These are phyloP conservation scores for Cariama cristata DNA, from an alignment of 2,113 vertebrate genomes.

Conservation along the genomic window DNA sequence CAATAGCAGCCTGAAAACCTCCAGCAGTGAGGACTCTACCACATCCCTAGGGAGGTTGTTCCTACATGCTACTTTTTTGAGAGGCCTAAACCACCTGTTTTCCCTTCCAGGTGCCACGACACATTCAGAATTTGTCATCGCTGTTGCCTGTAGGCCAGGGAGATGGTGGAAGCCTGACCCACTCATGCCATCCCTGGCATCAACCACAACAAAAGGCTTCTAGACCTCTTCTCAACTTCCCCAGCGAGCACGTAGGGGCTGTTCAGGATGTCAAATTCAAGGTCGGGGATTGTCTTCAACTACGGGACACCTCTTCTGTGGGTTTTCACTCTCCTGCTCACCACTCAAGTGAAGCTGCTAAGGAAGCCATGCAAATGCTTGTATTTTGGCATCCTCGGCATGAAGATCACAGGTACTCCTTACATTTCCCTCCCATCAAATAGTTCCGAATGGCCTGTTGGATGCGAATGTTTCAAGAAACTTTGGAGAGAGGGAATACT, in stretches of 20 bases:
- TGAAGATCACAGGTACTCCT: not conserved
- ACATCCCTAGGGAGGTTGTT: not conserved
- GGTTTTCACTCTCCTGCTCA: not conserved
- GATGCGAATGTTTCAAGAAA: not conserved
- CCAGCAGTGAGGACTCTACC: not conserved
- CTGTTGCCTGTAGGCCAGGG: not conserved
- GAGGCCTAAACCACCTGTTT: not conserved
- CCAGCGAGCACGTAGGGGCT: rapidly evolving
- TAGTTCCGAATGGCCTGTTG: not conserved
- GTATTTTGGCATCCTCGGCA: rapidly evolving
- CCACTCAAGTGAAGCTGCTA: not conserved
- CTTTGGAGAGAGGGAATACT: not conserved
- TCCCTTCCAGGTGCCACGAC: not conserved
- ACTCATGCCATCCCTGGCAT: not conserved
- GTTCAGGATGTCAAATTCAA: not conserved
- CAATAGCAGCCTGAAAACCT: not conserved
- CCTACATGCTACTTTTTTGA: rapidly evolving
- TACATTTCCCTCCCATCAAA: not conserved
- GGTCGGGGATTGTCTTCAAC: not conserved
- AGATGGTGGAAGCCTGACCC: not conserved
- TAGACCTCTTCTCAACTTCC: not conserved
- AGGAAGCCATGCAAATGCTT: not conserved
- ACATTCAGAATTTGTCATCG: not conserved
- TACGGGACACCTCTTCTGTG: not conserved
- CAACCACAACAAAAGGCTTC: not conserved